phyloP scores from a whole-genome alignment of 2,797 vertebrate genomes.

The Saguinus oedipus region DNA sequence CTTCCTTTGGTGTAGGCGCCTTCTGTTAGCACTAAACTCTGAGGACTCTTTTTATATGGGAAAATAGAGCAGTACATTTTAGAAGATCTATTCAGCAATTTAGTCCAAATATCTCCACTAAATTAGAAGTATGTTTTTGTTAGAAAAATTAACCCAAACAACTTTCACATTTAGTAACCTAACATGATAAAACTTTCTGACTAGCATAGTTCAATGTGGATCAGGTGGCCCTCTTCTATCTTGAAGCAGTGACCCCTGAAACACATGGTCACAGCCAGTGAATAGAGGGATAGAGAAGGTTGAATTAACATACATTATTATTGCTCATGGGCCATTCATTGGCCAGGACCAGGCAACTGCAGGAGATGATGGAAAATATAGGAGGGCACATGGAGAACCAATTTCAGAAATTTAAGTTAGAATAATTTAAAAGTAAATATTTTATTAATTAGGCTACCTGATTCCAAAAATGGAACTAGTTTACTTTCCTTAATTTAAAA shows the following conservation, averaged over 20 bases:
- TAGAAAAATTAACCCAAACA: conserved; percentile 10
- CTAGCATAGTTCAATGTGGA: background rate
- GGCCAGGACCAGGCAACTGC: background rate
- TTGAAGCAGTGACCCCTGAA: background rate
- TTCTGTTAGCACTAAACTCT: background rate
- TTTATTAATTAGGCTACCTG: background rate
- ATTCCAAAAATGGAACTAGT: background rate
- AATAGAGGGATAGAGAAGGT: background rate
- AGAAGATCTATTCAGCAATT: background rate
- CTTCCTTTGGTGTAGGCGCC: background rate
- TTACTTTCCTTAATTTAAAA: background rate
- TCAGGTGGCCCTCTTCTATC: background rate
- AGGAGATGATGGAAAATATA: background rate
- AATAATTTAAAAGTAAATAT: background rate
- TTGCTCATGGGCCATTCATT: background rate
- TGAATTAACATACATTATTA: background rate
- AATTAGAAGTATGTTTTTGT: background rate
- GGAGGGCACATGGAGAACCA: background rate
- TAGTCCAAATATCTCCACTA: background rate
- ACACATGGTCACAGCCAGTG: background rate
- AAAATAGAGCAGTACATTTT: background rate
- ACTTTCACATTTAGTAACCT: background rate
- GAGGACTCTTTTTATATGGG: background rate
- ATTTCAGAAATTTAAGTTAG: background rate
- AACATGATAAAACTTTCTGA: background rate